Conservation (phyloP, 2,888 invertebrate genomes). For the Tipula vernalis region DNA sequence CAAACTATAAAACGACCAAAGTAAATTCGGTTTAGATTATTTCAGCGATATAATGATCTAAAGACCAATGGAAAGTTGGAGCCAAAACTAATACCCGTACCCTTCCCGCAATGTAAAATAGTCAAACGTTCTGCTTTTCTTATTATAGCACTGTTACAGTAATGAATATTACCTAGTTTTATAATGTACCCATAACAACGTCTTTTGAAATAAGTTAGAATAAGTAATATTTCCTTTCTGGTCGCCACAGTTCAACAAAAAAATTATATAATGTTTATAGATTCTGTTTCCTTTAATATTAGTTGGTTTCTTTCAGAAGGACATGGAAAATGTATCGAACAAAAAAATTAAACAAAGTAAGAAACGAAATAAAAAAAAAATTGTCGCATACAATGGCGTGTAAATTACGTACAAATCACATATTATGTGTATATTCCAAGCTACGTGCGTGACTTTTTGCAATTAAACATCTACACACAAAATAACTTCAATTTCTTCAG, state of each 20-base stretch:
- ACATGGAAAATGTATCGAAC: not conserved
- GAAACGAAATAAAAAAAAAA: not conserved
- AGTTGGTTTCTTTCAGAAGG: not conserved
- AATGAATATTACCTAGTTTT: too few relatives aligned
- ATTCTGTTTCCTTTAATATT: not conserved
- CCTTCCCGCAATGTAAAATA: too few relatives aligned
- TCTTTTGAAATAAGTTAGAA: too few relatives aligned
- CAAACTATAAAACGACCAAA: too few relatives aligned
- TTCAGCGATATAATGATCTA: too few relatives aligned
- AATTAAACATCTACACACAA: not conserved
- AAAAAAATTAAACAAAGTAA: not conserved
- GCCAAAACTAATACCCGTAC: too few relatives aligned
- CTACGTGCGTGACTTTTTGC: not conserved
- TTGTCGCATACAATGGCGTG: conserved; percentile 9
- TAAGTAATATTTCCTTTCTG: not conserved
- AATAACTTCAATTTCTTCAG: not conserved
- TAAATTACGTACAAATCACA: conserved; percentile 7
- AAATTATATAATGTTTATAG: not conserved
- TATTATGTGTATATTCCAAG: not conserved
- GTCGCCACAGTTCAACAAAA: not conserved
- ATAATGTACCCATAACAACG: too few relatives aligned
- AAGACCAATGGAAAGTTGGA: too few relatives aligned
- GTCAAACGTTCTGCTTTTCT: too few relatives aligned
- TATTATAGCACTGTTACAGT: too few relatives aligned
- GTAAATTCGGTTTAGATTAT: too few relatives aligned